These are phyloP conservation scores for Creontiades dilutus DNA, from an alignment of 2,888 invertebrate genomes.

Conservation along the genomic window DNA sequence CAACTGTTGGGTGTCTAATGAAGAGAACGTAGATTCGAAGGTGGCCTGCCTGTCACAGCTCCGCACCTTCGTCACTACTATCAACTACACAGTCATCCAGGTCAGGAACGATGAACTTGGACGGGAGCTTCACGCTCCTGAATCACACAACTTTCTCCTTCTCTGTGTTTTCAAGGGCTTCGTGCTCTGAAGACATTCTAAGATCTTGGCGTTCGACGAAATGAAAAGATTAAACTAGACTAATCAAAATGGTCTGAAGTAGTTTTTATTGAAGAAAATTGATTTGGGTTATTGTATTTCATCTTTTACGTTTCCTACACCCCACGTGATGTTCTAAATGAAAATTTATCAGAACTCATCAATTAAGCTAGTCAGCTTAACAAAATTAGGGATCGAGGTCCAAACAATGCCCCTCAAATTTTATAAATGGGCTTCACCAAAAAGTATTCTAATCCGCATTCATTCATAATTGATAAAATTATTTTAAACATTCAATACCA, in stretches of 20 bases:
- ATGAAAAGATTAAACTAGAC: neutral
- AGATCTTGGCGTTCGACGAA: neutral
- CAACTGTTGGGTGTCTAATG: neutral
- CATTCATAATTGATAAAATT: too few relatives aligned
- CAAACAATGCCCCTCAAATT: too few relatives aligned
- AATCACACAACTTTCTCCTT: slow-evolving; percentile 31
- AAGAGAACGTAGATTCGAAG: slow-evolving; percentile 24
- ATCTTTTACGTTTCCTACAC: neutral
- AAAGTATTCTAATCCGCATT: too few relatives aligned
- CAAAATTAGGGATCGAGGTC: too few relatives aligned
- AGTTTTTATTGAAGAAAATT: neutral
- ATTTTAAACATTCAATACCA: too few relatives aligned
- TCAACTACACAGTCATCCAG: neutral
- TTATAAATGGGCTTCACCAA: too few relatives aligned
- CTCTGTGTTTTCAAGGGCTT: slow-evolving; percentile 21
- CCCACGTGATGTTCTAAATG: too few relatives aligned
- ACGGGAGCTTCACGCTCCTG: slow-evolving; percentile 45
- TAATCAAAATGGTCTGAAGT: too few relatives aligned
- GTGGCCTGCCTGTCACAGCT: neutral
- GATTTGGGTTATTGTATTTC: neutral
- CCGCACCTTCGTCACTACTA: neutral
- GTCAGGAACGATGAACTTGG: slow-evolving; percentile 36
- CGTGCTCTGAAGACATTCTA: neutral
- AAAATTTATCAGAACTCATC: too few relatives aligned
- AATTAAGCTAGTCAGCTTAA: too few relatives aligned